A percentile compares a stretch with the other conserved stretches of the same genome.
phyloP scores from a whole-genome alignment of 2,113 vertebrate species.

The Felis catus region DNA sequence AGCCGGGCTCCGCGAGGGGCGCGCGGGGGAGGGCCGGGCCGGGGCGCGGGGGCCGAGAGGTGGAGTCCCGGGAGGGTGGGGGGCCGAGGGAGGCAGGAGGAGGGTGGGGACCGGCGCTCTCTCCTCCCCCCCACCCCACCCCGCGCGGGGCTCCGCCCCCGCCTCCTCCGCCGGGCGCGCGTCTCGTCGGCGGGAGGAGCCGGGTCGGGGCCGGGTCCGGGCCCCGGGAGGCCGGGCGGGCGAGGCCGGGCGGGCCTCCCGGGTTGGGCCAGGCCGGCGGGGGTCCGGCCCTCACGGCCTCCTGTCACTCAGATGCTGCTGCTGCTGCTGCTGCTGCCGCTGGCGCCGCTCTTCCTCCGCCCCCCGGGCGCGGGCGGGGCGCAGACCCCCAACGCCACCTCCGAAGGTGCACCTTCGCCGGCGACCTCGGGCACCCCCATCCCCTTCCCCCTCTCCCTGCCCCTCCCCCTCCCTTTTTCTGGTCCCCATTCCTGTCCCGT shows the following conservation, averaged over 20 bases:
- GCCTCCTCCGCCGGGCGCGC: constrained; percentile 55
- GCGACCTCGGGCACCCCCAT: constrained; percentile 8
- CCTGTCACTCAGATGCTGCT: constrained; percentile 72
- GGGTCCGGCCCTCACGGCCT: constrained; percentile 28
- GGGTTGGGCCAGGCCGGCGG: neutral
- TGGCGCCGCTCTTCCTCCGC: constrained; percentile 62
- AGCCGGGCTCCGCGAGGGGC: neutral
- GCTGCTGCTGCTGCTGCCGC: constrained; percentile 43
- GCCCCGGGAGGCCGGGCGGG: neutral
- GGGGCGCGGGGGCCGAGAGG: constrained; percentile 49
- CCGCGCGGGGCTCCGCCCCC: constrained; percentile 61
- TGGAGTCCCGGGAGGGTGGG: constrained; percentile 72
- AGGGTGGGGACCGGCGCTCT: constrained; percentile 69
- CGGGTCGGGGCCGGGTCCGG: neutral
- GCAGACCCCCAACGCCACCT: constrained; percentile 77
- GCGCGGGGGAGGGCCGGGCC: neutral
- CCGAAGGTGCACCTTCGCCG: constrained; percentile 67
- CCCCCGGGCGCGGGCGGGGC: constrained; percentile 69
- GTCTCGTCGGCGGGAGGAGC: neutral
- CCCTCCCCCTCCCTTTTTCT: neutral
- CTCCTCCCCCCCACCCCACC: constrained; percentile 68
- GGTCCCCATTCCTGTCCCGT: neutral
- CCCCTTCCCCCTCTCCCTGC: neutral
- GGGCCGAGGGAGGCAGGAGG: constrained; percentile 62
- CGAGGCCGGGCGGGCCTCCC: neutral